phyloP scores from a whole-genome alignment of 1,140 invertebrate genomes.

The Hermetia illucens region DNA sequence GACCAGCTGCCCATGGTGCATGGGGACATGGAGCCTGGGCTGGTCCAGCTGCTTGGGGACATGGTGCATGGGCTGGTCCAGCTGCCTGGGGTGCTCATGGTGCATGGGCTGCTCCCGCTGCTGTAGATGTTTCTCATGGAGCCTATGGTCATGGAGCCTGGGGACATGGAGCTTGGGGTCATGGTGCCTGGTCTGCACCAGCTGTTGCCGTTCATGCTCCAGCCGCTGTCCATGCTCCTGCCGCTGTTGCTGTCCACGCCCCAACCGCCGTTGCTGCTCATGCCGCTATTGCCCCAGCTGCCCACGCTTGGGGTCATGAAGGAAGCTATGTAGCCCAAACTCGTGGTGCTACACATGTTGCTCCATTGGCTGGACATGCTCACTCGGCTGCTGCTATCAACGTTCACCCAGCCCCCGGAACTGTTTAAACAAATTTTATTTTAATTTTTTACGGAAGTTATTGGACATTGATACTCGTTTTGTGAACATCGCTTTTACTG shows the following conservation, averaged over 20 bases:
- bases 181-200: too few species aligned
- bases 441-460: too few species aligned
- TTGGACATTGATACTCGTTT: too few species aligned
- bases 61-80: conserved; percentile 9
- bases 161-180: conserved; percentile 6
- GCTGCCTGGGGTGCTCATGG: conserved; percentile 8
- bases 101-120: not conserved
- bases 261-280: not conserved
- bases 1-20: conserved; percentile 7
- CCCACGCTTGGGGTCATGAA: conserved; percentile 21
- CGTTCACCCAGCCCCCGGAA: conserved; percentile 35
- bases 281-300: conserved; percentile 2
- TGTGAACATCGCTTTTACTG: too few species aligned
- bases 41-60: conserved; percentile 12
- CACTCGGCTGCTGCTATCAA: conserved; percentile 30
- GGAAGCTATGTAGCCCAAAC: conserved; percentile 37
- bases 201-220: conserved; percentile 1
- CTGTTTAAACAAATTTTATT: conserved; percentile 14
- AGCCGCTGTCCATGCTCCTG: too few species aligned
- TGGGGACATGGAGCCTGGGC: conserved; percentile 11
- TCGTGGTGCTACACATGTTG: conserved; percentile 34
- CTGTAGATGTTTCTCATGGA: conserved; percentile 17
- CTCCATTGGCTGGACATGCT: conserved; percentile 33
- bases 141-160: too few species aligned
- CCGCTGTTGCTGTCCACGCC: not conserved